Evolutionary conservation across 2,113 vertebrate species (phyloP).

Genomic region (Scopus umbretta): DNA sequence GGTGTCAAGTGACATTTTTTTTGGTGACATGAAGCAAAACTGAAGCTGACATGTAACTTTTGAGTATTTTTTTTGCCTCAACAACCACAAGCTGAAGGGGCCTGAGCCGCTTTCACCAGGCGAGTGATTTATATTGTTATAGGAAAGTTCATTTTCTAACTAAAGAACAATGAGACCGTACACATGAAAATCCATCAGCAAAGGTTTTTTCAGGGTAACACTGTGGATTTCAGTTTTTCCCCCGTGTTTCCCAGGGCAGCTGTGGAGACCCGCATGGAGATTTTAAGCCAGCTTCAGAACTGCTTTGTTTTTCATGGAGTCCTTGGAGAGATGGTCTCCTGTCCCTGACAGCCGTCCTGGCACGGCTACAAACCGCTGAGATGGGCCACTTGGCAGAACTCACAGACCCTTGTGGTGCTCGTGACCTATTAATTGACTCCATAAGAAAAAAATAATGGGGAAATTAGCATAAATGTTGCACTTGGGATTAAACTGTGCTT

Average conservation of each 20-base stretch:
- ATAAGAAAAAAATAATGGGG: neutral
- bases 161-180: neutral
- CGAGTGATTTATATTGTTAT: neutral
- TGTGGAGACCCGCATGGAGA: neutral
- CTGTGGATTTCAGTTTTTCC: neutral
- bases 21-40: neutral
- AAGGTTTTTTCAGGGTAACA: neutral
- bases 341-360: neutral
- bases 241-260: neutral
- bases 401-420: neutral
- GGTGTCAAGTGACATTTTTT: neutral
- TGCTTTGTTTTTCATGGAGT: neutral
- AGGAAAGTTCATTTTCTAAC: slow-evolving; percentile 3
- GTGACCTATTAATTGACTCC: neutral
- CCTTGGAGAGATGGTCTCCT: neutral
- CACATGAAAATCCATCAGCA: slow-evolving; percentile 8
- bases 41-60: neutral
- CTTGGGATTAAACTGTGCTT: neutral
- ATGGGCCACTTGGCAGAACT: neutral
- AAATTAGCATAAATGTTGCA: neutral
- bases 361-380: neutral
- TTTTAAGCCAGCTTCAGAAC: neutral
- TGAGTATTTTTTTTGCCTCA: neutral
- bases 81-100: neutral
- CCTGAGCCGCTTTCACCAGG: neutral